Evolutionary conservation across 2,888 invertebrate species (phyloP).

Genomic region (Antheraea yamamai): DNA sequence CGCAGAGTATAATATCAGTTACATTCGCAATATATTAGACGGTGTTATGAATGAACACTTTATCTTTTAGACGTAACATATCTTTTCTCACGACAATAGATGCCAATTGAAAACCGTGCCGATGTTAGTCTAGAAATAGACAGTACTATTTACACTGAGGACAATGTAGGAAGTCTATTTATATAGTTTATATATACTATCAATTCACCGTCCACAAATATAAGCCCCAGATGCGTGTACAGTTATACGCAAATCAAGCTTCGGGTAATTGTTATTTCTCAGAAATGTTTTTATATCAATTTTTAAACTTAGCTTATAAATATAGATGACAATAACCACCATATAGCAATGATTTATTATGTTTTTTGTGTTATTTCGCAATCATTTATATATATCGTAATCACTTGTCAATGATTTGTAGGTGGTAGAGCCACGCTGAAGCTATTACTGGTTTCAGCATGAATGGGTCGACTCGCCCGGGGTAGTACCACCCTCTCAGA

Average conservation of each 20-base stretch:
- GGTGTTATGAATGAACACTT: constrained; percentile 1
- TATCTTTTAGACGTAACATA: constrained; percentile 4
- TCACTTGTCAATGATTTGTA: no score
- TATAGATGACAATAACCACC: no score
- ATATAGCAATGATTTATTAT: no score
- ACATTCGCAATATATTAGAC: not conserved
- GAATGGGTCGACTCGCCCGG: no score
- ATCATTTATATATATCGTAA: no score
- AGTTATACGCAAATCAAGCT: not conserved
- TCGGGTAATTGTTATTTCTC: not conserved
- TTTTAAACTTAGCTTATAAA: not conserved
- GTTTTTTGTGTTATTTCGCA: no score
- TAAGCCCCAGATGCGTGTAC: not conserved
- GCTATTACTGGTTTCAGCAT: no score
- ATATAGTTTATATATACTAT: not conserved
- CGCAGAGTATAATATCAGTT: not conserved
- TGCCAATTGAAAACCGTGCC: constrained; percentile 47
- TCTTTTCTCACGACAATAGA: constrained; percentile 49
- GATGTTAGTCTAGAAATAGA: constrained; percentile 43
- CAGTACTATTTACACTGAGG: constrained; percentile 4
- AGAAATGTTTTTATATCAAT: not conserved
- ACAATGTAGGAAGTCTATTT: constrained; percentile 14
- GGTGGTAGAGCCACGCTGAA: no score
- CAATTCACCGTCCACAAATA: not conserved
- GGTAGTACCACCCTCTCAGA: no score